Percentiles rank a stretch among this genome's conserved stretches.
These are phyloP conservation scores for Amblyornis subalaris DNA, from an alignment of 2,113 vertebrate species.

Conservation along the genomic window DNA sequence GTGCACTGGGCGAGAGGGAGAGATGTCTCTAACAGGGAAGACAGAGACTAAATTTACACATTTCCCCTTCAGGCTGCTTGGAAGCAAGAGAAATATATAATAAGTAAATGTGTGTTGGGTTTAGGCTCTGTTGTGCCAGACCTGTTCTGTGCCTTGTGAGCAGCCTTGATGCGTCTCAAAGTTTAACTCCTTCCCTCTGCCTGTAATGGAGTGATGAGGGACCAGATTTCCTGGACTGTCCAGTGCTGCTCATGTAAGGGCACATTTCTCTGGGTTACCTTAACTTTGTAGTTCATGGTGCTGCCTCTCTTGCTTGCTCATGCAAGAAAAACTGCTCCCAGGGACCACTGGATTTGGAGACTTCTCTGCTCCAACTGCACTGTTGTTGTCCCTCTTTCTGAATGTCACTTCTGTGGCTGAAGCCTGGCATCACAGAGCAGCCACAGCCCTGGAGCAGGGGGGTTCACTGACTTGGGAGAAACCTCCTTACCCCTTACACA, in stretches of 20 bases:
- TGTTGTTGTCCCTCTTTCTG: neutral
- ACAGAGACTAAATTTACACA: slow-evolving; percentile 3
- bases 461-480: neutral
- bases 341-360: neutral
- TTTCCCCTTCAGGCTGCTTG: neutral
- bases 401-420: neutral
- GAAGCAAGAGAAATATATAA: neutral
- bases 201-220: neutral
- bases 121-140: neutral
- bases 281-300: neutral
- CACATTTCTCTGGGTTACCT: neutral
- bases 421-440: neutral
- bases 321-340: neutral
- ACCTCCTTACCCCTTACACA: neutral
- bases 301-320: neutral
- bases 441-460: neutral
- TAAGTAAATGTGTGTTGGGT: neutral
- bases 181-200: neutral
- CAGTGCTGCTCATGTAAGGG: neutral
- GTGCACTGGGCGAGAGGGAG: neutral
- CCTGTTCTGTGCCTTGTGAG: neutral
- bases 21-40: neutral
- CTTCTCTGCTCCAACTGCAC: neutral
- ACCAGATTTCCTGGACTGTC: neutral
- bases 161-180: neutral